Percentiles rank a stretch among this genome's conserved stretches.
phyloP scores from a whole-genome alignment of 2,797 vertebrate species.

The Amniataba percoides region DNA sequence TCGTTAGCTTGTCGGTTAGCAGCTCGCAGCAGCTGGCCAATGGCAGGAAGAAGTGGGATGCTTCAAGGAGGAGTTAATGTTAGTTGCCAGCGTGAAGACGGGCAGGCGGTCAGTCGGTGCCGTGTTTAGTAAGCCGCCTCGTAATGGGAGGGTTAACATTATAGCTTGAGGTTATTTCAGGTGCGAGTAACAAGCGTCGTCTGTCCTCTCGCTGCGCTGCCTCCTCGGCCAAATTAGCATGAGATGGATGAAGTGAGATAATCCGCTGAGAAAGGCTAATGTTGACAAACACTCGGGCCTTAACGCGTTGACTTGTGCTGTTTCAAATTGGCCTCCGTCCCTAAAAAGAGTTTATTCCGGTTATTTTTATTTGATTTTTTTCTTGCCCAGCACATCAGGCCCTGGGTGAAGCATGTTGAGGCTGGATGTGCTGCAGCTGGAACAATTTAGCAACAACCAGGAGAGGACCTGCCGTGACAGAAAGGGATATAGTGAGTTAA shows the following conservation, averaged over 20 bases:
- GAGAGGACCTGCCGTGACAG: constrained; percentile 55
- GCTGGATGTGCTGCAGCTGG: constrained; percentile 38
- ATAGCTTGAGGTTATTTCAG: not conserved
- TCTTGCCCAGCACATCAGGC: not conserved
- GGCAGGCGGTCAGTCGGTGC: too few relatives aligned
- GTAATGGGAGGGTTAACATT: not conserved
- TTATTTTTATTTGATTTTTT: too few relatives aligned
- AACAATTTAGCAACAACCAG: constrained; percentile 37
- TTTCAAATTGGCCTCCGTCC: not conserved
- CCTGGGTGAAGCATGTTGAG: constrained; percentile 55
- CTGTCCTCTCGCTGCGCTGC: not conserved
- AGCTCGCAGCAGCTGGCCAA: constrained; percentile 48
- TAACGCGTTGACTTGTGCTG: constrained; percentile 7
- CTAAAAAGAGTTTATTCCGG: too few relatives aligned
- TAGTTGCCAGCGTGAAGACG: constrained; percentile 38
- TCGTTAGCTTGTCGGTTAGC: constrained; percentile 75
- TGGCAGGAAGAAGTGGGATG: constrained; percentile 69
- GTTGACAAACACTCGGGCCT: constrained; percentile 66
- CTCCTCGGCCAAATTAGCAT: constrained; percentile 37
- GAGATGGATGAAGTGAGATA: constrained; percentile 38
- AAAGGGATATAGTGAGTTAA: constrained; percentile 52
- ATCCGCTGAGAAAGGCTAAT: constrained; percentile 62
- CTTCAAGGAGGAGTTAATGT: constrained; percentile 69
- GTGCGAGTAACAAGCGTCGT: not conserved
- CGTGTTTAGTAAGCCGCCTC: not conserved